Evolutionary conservation across 2,113 vertebrate species (phyloP).

Genomic region (Plecotus auritus): DNA sequence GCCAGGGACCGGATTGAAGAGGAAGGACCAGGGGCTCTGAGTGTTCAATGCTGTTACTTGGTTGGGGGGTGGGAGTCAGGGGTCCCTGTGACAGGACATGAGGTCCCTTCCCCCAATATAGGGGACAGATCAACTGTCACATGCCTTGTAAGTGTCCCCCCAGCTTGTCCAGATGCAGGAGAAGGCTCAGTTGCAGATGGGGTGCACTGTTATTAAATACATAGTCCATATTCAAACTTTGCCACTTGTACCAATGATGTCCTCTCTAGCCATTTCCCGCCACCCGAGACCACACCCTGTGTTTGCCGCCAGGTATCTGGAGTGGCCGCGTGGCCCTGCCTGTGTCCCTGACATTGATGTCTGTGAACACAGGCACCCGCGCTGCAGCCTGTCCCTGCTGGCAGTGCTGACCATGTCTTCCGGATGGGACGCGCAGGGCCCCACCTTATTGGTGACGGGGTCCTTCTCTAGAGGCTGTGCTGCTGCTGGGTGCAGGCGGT

Average conservation of each 20-base stretch:
- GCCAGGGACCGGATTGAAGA: too few species aligned
- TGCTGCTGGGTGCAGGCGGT: neutral
- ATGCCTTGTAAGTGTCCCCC: neutral
- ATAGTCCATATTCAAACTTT: neutral
- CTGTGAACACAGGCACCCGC: neutral
- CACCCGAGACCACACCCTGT: neutral
- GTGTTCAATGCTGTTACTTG: neutral
- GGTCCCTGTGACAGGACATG: neutral
- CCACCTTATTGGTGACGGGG: neutral
- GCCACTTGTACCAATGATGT: neutral
- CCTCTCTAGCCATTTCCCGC: neutral
- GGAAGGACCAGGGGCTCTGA: neutral
- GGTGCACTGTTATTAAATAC: slow-evolving; percentile 52
- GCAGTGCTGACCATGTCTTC: neutral
- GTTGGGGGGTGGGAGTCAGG: too few species aligned
- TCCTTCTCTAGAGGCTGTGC: neutral
- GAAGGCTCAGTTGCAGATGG: slow-evolving; percentile 90
- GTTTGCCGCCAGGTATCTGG: neutral
- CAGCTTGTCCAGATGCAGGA: slow-evolving; percentile 91
- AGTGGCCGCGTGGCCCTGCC: neutral
- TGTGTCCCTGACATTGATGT: neutral
- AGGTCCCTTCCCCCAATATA: neutral
- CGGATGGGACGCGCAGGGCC: neutral
- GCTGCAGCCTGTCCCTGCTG: neutral
- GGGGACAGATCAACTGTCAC: neutral